phyloP scores from a whole-genome alignment of 2,797 vertebrate species.

The Centroberyx gerrardi region DNA sequence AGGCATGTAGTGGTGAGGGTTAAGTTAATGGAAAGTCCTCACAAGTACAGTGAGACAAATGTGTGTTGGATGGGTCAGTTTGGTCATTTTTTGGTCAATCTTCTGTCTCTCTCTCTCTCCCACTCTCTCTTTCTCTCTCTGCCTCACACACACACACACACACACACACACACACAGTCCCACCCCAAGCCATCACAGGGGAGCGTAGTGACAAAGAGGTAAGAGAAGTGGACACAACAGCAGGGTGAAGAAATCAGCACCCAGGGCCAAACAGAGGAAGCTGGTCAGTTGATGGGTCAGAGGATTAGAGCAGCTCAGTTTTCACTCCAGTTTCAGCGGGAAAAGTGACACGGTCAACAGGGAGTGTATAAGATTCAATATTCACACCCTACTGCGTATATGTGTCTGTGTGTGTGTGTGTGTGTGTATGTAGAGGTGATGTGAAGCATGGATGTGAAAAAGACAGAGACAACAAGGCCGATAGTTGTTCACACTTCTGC shows the following conservation, averaged over 20 bases:
- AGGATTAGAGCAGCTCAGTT: constrained; percentile 37
- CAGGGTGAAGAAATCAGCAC: constrained; percentile 18
- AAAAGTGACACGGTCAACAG: constrained; percentile 13
- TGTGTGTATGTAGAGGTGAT: constrained; percentile 3
- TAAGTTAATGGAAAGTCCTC: no score
- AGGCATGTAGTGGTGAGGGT: no score
- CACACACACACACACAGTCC: background rate
- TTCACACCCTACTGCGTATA: constrained; percentile 6
- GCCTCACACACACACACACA: constrained; percentile 3
- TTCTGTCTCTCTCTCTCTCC: background rate
- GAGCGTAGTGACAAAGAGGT: background rate
- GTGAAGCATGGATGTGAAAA: background rate
- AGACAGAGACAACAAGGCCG: background rate
- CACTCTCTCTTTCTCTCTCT: background rate
- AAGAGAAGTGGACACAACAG: constrained; percentile 9
- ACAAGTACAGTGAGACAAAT: no score
- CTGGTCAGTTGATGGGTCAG: constrained; percentile 16
- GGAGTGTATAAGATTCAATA: constrained; percentile 12
- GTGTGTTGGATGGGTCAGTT: no score
- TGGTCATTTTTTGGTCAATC: no score
- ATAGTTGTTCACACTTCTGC: constrained; percentile 21
- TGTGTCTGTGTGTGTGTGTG: constrained; percentile 6
- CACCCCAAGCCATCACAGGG: background rate
- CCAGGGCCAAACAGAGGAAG: constrained; percentile 17
- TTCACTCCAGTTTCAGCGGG: constrained; percentile 30